Evolutionary conservation across 2,888 invertebrate species (phyloP), one percentile per base, ranked within the genome.

Genomic region (Agriopis leucophaearia): DNA sequence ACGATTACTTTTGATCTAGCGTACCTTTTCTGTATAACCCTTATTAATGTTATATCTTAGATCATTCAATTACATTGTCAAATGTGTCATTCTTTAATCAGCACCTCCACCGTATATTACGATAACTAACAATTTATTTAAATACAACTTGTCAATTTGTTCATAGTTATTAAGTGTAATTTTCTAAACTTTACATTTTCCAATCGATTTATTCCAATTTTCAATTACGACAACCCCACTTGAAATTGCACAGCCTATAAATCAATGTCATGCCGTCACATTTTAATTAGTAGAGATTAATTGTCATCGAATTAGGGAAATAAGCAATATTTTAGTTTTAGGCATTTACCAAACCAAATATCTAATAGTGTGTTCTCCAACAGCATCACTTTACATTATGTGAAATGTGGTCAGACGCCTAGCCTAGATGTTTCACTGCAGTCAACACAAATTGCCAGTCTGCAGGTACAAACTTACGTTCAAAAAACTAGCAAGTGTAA

Each of bases 251-350:
- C 75, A 78, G 78, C 75, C 77, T 81, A 85, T 86, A 85, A 87
- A 86, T 86, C 85, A 81, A 79, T 78, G 81, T 79, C 76, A 80
- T 78, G 78, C 74, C 78, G 76, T 78, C 84, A 83, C 69, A 63
- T 77, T 80, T 81, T 86, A 86, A 86, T 83, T 83, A 52, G 16
- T 50, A 27, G 27, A 3, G 27, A 27, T n/a, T n/a, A n/a, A n/a
- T 27, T 27, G 27, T 27, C 27, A 27, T 27, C 27, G 5, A 27
- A 5, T 27, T 27, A 27, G 27, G 27, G 27, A 27, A 27, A 27
- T 27, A 5, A 27, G 27, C 27, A 27, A 27, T 27, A 27, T 27
- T 27, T 27, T 27, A 27, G 27, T 27, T 27, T 27, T 27, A 2
- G 27, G 1, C 5, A 27, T 27, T 27, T 5, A 27, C 27, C 27